Evolutionary conservation across 1,140 invertebrate species (phyloP), one percentile per base, ranked within the genome.

Genomic region (Heliconius nattereri): DNA sequence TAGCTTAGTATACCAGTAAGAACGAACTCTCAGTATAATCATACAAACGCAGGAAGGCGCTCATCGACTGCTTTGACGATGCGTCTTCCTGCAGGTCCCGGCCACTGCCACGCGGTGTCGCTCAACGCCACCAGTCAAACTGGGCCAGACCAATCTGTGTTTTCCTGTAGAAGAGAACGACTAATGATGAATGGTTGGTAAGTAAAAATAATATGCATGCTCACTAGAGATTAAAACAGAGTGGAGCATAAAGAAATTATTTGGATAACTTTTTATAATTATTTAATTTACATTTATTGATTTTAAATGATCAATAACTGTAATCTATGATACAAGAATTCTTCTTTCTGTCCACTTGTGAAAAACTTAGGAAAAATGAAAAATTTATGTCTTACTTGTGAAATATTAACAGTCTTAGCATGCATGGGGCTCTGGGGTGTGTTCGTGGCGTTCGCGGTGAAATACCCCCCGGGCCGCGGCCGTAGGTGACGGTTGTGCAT

Each of bases 401-500:
- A 81, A 85, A 89, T 89, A 83, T 88, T 95, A 85, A 87, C 89
- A 86, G 87, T 88, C 84, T 87, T 90, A 54, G 92, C 78, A 73
- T 95, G 92, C 85, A 93, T 93, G 13, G 92, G 92, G 82, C 91
- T 93, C 78, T 91, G 89, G 8, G 86, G 94, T 71, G 93, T 86
- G 87, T 94, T 86, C 85, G 94, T 85, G 1, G 85, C 77, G 74
- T 83, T 89, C 88, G 95, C 91, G 76, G 95, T 97, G 91, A 98
- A 98, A 89, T 98, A 97, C 16, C 97, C 96, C 16, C 97, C 97
- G 6, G 96, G 96, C 85, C 98, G 97, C 70, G 97, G 97, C 85
- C 98, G 97, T 78, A 98, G 91, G 90, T 98, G 98, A 23, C 98
- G 95, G 91, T 98, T 98, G 92, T 98, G 97, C 93, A 98, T 96